Evolutionary conservation across 2,888 invertebrate genomes (phyloP), one percentile per base, ranked within the genome.

Genomic region (Lysandra coridon): DNA sequence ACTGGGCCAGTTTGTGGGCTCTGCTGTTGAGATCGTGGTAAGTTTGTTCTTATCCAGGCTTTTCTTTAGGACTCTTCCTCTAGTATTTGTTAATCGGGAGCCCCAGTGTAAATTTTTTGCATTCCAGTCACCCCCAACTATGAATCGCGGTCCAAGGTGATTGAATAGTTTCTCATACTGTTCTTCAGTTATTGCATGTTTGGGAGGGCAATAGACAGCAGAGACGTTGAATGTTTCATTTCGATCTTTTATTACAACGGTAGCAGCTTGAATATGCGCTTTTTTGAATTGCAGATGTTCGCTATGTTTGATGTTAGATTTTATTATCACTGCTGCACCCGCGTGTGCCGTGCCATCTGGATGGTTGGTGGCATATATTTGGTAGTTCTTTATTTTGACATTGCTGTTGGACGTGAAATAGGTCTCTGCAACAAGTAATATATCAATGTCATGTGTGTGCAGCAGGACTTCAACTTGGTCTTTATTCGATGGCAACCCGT

Each of bases 201-300:
- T 69, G 6, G 78, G 75, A 76, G 78, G 78, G 10, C 76, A 77
- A 10, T 77, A 79, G 10, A 79, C 12, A n/a, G 69, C 76, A 53
- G 64, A 64, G 1, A 79, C 53, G 30, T 73, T 77, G 2, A 77
- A 77, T 10, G n/a, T 5, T 6, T 73, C 78, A 30, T 30, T 76
- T 69, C 44, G 10, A n/a, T 73, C 60, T 17, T 78, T n/a, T 37
- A 79, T 53, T 14, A 23, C 37, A 12, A 79, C 60, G 40, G 79
- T 62, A 17, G 78, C 40, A 2, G 79, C 79, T 64, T 79, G 79
- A 17, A 79, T 10, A 10, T 62, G 62, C 1, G 17, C 4, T 40
- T 62, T 49, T 23, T 79, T 62, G 17, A 30, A 79, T 33, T 57
- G 17, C 14, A 17, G 23, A 6, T 64, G 76, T 53, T 37, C 6